Evolutionary conservation across 2,888 invertebrate genomes (phyloP).

Genomic region (Netelia inedita): DNA sequence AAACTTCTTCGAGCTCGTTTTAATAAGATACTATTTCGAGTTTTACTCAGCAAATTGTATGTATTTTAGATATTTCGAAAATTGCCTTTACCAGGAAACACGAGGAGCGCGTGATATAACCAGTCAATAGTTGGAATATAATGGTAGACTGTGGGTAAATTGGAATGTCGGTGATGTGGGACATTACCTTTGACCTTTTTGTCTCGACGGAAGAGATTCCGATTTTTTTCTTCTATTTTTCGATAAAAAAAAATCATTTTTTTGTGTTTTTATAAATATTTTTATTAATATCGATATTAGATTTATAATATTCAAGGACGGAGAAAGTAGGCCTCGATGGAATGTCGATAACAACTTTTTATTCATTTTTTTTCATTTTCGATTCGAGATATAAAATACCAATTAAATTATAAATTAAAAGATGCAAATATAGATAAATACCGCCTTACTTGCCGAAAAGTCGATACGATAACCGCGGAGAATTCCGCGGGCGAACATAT

Average conservation of each 20-base stretch:
- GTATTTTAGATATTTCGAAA: conserved; percentile 85
- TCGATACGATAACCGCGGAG: conserved; percentile 36
- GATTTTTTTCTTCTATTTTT: neutral
- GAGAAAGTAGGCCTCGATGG: no score
- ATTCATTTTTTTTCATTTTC: neutral
- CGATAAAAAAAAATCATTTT: neutral
- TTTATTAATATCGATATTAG: neutral
- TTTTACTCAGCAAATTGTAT: conserved; percentile 77
- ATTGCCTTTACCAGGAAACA: conserved; percentile 84
- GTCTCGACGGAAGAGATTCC: conserved; percentile 4
- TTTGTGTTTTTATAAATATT: neutral
- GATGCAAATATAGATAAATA: conserved; percentile 13
- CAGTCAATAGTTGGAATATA: conserved; percentile 83
- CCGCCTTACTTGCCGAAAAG: conserved; percentile 32
- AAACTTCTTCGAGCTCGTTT: conserved; percentile 56
- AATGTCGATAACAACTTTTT: neutral
- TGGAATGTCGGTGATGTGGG: conserved; percentile 63
- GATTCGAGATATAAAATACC: neutral
- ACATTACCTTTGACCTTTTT: conserved; percentile 64
- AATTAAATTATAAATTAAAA: conserved; percentile 5
- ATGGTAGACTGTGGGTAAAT: conserved; percentile 70
- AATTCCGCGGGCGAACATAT: conserved; percentile 46
- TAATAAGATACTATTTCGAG: conserved; percentile 74
- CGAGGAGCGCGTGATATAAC: conserved; percentile 76
- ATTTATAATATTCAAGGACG: no score